Base-by-base conservation (phyloP, 2,888 invertebrate genomes). In the Didymodactylos carnosus region DNA sequence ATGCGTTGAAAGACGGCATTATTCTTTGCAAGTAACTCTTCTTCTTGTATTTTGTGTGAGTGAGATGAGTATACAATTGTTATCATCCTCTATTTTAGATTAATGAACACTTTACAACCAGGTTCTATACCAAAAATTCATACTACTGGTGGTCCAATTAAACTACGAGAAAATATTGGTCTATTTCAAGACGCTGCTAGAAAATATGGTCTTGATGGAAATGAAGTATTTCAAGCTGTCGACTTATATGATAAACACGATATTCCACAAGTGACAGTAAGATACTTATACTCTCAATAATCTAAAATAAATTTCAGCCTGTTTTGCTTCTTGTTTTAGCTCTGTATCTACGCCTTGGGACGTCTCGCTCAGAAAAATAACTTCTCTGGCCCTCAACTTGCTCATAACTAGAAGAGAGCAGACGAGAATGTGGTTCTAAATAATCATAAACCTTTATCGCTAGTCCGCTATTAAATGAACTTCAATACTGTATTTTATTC, bases 151-250 rank as follows among this genome's bases (percentile, higher is more conserved):
- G 94, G 94, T 81, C 81, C 82, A 69, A 98, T 98, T 86, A 95
- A 95, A 81, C 87, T 97, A 80, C 98, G 98, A 97, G 97, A 99
- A 85, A 98, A 98, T 83, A 90, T 98, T 80, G 83, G 82, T 69
- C 81, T 84, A 41, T 98, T 95, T 87, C 93, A 97, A 86, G 91
- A 91, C 19, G 94, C 91, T 0, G 89, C 90, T 76, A 94, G 93
- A 85, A 89, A 90, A 78, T 98, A 94, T 84, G 98, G 98, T 51
- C 91, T 98, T 1, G 92, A 94, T 13, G 91, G 94, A 81, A 92
- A 94, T 83, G 97, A 98, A 86, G 92, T 95, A 81, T 98, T 98
- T 88, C 98, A 99, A 85, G 98, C 98, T 0, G 97, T 97, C 69
- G 98, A 99, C 86, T 87, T 99, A 41, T 98, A 94, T 82, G 98